Percentiles rank a stretch among this genome's conserved stretches.
These are phyloP conservation scores for Mormyrops attenuatus DNA, from an alignment of 2,797 vertebrate genomes.

Conservation along the genomic window DNA sequence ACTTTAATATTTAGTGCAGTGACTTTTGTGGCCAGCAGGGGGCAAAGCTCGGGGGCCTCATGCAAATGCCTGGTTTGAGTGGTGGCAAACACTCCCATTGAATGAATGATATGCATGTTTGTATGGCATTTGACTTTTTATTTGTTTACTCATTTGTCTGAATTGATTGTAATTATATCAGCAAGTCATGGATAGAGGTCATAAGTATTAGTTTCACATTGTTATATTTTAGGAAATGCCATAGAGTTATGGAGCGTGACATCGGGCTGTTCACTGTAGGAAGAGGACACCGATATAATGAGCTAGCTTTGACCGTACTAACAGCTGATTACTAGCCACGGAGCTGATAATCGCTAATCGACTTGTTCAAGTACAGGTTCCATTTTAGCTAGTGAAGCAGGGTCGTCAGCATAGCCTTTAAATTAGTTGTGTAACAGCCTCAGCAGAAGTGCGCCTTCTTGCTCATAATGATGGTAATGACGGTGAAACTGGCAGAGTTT, in stretches of 20 bases:
- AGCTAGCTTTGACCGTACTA: neutral
- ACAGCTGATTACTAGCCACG: neutral
- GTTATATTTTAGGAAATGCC: neutral
- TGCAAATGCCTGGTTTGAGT: neutral
- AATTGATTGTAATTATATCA: neutral
- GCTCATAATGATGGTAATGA: slow-evolving; percentile 40
- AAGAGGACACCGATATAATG: neutral
- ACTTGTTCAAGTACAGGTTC: neutral
- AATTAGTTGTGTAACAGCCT: neutral
- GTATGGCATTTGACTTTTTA: neutral
- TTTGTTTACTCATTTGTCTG: neutral
- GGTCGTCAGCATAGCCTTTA: neutral
- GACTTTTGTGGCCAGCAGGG: neutral
- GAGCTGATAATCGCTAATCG: neutral
- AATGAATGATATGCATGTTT: neutral
- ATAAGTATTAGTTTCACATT: neutral
- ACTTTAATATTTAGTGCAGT: neutral
- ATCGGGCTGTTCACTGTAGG: neutral
- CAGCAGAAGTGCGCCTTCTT: neutral
- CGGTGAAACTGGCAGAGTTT: slow-evolving; percentile 23
- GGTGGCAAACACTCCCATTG: neutral
- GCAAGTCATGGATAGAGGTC: neutral
- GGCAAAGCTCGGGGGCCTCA: neutral
- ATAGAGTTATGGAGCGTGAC: neutral
- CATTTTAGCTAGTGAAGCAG: neutral